Evolutionary conservation across 2,888 invertebrate genomes (phyloP).

Genomic region (Aplocera efformata): DNA sequence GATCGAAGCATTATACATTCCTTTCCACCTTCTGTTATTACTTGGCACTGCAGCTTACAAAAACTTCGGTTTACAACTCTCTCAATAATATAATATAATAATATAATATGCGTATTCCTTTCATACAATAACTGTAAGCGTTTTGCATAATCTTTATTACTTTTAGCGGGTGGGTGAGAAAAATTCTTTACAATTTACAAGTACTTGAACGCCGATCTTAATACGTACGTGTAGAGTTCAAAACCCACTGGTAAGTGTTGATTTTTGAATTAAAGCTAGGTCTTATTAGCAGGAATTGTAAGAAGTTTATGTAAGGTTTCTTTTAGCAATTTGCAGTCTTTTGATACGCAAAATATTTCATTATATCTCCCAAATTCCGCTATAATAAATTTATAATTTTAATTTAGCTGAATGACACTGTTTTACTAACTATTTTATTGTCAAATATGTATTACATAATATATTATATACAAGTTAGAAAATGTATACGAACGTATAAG

Average conservation of each 20-base stretch:
- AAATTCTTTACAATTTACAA: conserved; percentile 23
- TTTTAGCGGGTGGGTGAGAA: conserved; percentile 36
- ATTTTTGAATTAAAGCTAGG: conserved; percentile 13
- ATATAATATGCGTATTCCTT: conserved; percentile 28
- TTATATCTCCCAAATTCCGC: too few relatives aligned
- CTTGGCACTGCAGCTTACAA: conserved; percentile 11
- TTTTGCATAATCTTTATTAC: conserved; percentile 28
- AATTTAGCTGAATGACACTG: too few relatives aligned
- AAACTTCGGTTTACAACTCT: conserved; percentile 20
- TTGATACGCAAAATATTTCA: conserved; percentile 4
- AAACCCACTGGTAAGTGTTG: conserved; percentile 2
- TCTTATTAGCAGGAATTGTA: conserved; percentile 17
- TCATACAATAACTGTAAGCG: conserved; percentile 23
- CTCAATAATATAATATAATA: conserved; percentile 22
- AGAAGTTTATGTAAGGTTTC: conserved; percentile 8
- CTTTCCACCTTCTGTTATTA: too few relatives aligned
- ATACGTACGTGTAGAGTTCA: neutral
- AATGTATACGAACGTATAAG: too few relatives aligned
- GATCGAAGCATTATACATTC: neutral
- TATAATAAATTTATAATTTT: too few relatives aligned
- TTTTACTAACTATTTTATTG: too few relatives aligned
- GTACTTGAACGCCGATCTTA: conserved; percentile 7
- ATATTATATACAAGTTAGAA: too few relatives aligned
- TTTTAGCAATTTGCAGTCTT: conserved; percentile 8
- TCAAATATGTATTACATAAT: too few relatives aligned